A percentile compares a stretch with the other conserved stretches of the same genome.
Conservation (phyloP, 2,797 vertebrate species). For the Fundulus diaphanus region DNA sequence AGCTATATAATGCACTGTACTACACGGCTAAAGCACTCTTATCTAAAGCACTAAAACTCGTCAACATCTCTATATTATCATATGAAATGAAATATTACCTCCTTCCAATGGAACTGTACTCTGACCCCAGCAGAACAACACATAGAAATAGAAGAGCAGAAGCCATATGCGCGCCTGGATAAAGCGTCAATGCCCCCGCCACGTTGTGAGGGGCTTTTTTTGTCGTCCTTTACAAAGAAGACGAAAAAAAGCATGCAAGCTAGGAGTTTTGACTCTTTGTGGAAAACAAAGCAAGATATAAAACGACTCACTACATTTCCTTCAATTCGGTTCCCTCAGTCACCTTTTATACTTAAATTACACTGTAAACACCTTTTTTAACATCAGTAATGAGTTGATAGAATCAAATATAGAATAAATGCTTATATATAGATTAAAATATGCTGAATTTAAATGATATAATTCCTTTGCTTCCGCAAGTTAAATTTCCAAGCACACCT, state of each 20-base stretch:
- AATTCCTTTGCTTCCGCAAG: background rate
- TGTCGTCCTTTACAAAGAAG: too few species aligned
- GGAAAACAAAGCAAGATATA: too few species aligned
- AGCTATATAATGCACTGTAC: background rate
- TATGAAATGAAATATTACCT: background rate
- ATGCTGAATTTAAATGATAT: too few species aligned
- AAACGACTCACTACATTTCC: too few species aligned
- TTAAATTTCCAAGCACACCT: background rate
- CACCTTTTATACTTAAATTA: too few species aligned
- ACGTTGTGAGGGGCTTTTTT: background rate
- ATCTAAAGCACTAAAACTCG: background rate
- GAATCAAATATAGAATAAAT: too few species aligned
- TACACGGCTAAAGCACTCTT: background rate
- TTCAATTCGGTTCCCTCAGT: too few species aligned
- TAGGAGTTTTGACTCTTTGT: too few species aligned
- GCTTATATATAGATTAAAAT: too few species aligned
- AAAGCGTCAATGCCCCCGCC: background rate
- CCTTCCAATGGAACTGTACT: constrained; percentile 13
- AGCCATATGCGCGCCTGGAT: background rate
- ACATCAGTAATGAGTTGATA: too few species aligned
- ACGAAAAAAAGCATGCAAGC: too few species aligned
- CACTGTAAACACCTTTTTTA: too few species aligned
- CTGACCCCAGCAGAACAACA: constrained; percentile 25
- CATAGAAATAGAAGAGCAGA: background rate
- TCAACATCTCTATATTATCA: background rate